Evolutionary conservation across 1,140 invertebrate genomes (phyloP).

Genomic region (Euschistus heros): DNA sequence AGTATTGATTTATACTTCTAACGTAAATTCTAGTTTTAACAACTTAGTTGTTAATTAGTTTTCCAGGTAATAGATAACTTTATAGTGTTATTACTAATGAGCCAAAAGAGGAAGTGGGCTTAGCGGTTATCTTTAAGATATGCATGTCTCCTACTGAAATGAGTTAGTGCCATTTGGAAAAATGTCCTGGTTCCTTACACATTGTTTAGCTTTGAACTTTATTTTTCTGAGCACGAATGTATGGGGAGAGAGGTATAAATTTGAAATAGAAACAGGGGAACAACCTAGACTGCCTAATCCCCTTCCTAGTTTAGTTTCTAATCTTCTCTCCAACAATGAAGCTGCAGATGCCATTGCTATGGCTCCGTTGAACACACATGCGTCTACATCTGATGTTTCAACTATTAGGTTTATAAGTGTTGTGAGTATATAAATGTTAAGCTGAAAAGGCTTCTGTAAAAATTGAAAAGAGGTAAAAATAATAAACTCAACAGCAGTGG

Average conservation of each 20-base stretch:
- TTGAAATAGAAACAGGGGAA: neutral
- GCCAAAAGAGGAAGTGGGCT: neutral
- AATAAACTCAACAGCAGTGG: too few species aligned
- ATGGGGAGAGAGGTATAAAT: too few species aligned
- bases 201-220: neutral
- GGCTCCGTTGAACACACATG: neutral
- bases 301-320: neutral
- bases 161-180: neutral
- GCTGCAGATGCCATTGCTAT: neutral
- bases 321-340: neutral
- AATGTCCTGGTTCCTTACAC: neutral
- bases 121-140: neutral
- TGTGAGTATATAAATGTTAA: neutral
- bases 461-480: neutral
- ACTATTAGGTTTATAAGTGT: constrained; percentile 9
- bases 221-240: too few species aligned
- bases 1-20: too few species aligned
- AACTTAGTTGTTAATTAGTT: too few species aligned
- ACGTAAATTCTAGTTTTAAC: too few species aligned
- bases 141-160: too few species aligned
- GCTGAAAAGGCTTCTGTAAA: too few species aligned
- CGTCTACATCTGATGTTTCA: neutral
- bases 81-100: neutral
- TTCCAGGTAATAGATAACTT: too few species aligned
- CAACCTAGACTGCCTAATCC: constrained; percentile 2